Conservation (phyloP, 2,113 vertebrate genomes). For the Theristicus caerulescens region DNA sequence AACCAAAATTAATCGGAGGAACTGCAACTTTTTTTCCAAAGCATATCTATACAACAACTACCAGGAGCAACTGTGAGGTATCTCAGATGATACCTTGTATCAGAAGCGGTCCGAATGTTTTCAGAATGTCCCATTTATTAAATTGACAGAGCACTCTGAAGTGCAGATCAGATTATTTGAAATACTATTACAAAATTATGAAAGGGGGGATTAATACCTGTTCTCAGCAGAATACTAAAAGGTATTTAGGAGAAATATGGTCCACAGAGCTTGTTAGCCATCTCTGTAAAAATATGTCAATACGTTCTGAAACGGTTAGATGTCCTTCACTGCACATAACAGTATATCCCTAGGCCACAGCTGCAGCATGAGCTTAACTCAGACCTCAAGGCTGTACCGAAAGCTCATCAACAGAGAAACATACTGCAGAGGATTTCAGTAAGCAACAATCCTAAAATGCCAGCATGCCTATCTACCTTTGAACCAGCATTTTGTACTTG, state of each 20-base stretch:
- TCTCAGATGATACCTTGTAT: neutral
- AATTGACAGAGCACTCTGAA: neutral
- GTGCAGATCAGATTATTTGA: neutral
- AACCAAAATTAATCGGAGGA: neutral
- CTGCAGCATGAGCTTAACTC: neutral
- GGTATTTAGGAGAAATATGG: neutral
- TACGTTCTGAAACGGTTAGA: neutral
- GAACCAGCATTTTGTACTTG: neutral
- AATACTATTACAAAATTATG: neutral
- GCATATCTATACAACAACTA: neutral
- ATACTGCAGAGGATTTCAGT: constrained; percentile 9
- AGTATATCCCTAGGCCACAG: neutral
- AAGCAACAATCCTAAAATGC: constrained; percentile 11
- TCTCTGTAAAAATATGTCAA: neutral
- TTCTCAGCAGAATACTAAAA: neutral
- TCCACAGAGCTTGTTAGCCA: neutral
- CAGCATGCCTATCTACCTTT: constrained; percentile 6
- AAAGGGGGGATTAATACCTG: neutral
- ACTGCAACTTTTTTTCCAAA: neutral
- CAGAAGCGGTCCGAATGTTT: neutral
- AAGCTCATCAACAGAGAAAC: constrained; percentile 10
- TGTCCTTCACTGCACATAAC: neutral
- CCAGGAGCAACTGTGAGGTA: neutral
- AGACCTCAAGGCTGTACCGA: neutral
- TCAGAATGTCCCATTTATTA: neutral